These are phyloP conservation scores for Nebria salina DNA, from an alignment of 2,888 invertebrate genomes.

Conservation along the genomic window DNA sequence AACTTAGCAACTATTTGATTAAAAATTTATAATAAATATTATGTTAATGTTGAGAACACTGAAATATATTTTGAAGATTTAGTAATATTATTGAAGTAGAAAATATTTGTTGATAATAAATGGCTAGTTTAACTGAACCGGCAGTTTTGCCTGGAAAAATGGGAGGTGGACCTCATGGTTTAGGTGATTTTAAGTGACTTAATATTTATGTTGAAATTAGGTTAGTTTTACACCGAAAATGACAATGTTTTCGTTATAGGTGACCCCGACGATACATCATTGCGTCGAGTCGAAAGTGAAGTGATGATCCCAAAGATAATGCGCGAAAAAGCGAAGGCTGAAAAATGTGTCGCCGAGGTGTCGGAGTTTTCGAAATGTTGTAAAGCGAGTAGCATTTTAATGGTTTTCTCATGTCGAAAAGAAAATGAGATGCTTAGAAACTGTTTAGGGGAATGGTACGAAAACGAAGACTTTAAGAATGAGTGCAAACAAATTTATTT, in stretches of 20 bases:
- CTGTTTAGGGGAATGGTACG: conserved; percentile 81
- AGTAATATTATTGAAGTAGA: neutral
- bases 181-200: conserved; percentile 61
- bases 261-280: conserved; percentile 82
- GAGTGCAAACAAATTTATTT: conserved; percentile 84
- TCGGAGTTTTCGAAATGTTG: conserved; percentile 78
- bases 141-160: conserved; percentile 62
- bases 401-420: conserved; percentile 79
- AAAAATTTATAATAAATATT: no score
- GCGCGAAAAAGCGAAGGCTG: conserved; percentile 80
- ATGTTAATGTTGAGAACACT: neutral
- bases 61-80: neutral
- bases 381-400: conserved; percentile 70
- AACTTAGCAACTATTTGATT: no score
- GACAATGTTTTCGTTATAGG: conserved; percentile 66
- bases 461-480: conserved; percentile 77
- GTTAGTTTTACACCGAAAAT: neutral
- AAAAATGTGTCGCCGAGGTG: conserved; percentile 82
- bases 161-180: conserved; percentile 67
- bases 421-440: conserved; percentile 75
- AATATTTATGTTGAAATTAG: neutral
- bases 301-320: conserved; percentile 90
- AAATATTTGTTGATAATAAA: conserved; percentile 9
- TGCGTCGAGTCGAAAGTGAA: conserved; percentile 89
- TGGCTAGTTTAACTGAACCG: conserved; percentile 39